Evolutionary conservation across 1,140 invertebrate species (phyloP).

Genomic region (Drosophila pallidifrons): DNA sequence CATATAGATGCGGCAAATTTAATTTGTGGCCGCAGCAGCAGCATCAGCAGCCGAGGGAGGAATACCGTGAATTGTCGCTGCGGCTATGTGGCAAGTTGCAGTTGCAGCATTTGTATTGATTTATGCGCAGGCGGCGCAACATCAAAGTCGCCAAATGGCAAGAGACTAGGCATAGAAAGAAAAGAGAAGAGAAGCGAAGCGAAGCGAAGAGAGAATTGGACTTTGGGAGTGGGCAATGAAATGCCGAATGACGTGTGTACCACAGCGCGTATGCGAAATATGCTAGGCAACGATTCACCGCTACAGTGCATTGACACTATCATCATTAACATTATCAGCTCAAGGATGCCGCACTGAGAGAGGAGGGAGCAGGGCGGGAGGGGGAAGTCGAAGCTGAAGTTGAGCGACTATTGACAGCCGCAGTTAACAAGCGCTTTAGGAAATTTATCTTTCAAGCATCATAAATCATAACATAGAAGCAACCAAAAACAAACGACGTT

Average conservation of each 20-base stretch:
- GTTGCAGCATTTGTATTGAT: slow-evolving; percentile 65
- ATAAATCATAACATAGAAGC: slow-evolving; percentile 72
- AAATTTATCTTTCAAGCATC: slow-evolving; percentile 82
- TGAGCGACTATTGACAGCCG: slow-evolving; percentile 74
- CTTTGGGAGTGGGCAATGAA: slow-evolving; percentile 20
- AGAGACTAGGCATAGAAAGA: background rate
- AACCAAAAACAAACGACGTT: slow-evolving; percentile 34
- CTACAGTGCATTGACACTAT: slow-evolving; percentile 77
- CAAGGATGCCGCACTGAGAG: too few species aligned
- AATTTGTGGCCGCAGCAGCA: slow-evolving; percentile 41
- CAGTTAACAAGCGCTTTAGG: slow-evolving; percentile 70
- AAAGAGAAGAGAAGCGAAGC: too few species aligned
- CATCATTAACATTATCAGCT: slow-evolving; percentile 53
- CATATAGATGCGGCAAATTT: slow-evolving; percentile 39
- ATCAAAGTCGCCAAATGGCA: slow-evolving; percentile 55
- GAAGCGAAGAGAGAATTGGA: background rate
- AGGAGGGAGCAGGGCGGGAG: background rate
- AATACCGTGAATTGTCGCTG: slow-evolving; percentile 25
- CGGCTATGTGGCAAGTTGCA: slow-evolving; percentile 15
- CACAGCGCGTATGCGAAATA: slow-evolving; percentile 70
- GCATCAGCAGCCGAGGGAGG: background rate
- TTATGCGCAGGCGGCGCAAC: slow-evolving; percentile 70
- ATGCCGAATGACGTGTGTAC: slow-evolving; percentile 31
- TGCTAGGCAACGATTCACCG: slow-evolving; percentile 43
- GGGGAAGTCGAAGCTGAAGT: background rate